Evolutionary conservation across 2,797 vertebrate genomes (phyloP).

Genomic region (Gymnodraco acuticeps): DNA sequence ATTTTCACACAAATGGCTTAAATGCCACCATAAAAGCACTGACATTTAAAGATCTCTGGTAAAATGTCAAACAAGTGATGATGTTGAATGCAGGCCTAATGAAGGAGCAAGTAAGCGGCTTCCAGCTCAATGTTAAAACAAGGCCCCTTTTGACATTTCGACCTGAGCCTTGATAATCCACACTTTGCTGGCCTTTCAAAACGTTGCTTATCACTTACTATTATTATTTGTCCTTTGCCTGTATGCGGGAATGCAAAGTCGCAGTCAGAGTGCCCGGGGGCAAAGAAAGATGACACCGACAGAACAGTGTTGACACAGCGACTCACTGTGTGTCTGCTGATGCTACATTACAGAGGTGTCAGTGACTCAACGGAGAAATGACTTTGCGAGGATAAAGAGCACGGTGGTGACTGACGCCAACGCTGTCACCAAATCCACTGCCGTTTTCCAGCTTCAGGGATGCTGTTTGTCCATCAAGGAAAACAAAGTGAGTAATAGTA

Average conservation of each 20-base stretch:
- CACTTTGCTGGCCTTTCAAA: slow-evolving; percentile 40
- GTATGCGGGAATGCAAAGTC: slow-evolving; percentile 40
- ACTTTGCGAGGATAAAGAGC: slow-evolving; percentile 75
- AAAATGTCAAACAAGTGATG: slow-evolving; percentile 68
- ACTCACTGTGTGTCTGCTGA: slow-evolving; percentile 71
- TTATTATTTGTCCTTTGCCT: slow-evolving; percentile 65
- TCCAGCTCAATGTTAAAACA: slow-evolving; percentile 48
- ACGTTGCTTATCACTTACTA: slow-evolving; percentile 59
- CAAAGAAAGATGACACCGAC: slow-evolving; percentile 70
- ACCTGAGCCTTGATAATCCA: slow-evolving; percentile 42
- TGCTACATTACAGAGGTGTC: slow-evolving; percentile 72
- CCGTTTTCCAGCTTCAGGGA: slow-evolving; percentile 17
- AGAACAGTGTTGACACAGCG: slow-evolving; percentile 77
- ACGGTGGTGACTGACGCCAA: slow-evolving; percentile 51
- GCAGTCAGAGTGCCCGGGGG: slow-evolving; percentile 51
- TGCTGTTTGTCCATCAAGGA: slow-evolving; percentile 10
- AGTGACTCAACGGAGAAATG: slow-evolving; percentile 64
- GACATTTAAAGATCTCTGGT: slow-evolving; percentile 67
- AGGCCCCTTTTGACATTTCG: slow-evolving; percentile 71
- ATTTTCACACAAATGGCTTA: slow-evolving; percentile 16
- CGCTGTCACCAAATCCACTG: slow-evolving; percentile 15
- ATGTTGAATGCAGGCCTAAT: slow-evolving; percentile 42
- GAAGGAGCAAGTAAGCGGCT: slow-evolving; percentile 42
- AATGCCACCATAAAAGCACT: slow-evolving; percentile 46
- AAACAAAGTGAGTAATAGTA: not conserved